These are phyloP conservation scores for Nesogale talazaci DNA, from an alignment of 2,113 vertebrate genomes.

Conservation along the genomic window DNA sequence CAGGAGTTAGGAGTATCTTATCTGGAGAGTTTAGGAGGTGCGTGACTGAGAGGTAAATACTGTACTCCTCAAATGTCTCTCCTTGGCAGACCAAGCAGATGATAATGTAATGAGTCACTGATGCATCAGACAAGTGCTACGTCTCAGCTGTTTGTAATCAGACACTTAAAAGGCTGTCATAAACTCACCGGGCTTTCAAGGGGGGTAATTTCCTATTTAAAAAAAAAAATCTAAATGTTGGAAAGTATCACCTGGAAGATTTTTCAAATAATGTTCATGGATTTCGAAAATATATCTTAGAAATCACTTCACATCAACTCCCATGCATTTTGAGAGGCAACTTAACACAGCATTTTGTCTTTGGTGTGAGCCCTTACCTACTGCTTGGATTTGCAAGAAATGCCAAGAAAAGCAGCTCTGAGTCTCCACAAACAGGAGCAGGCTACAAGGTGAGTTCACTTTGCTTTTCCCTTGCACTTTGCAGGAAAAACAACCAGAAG, in stretches of 20 bases:
- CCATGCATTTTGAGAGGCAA: background rate
- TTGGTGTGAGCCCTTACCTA: background rate
- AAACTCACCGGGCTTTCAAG: slow-evolving; percentile 25
- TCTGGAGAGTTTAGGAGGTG: background rate
- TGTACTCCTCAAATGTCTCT: background rate
- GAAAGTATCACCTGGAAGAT: background rate
- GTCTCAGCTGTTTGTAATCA: slow-evolving; percentile 38
- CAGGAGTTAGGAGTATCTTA: background rate
- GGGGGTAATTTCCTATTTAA: slow-evolving; percentile 24
- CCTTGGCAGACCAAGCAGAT: slow-evolving; percentile 19
- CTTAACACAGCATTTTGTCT: background rate
- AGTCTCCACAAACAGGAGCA: background rate
- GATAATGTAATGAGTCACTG: background rate
- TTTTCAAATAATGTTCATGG: slow-evolving; percentile 1
- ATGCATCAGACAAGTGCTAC: background rate
- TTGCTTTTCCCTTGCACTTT: background rate
- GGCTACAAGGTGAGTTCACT: no score
- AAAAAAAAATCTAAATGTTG: background rate
- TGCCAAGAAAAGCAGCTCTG: background rate
- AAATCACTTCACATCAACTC: slow-evolving; percentile 1
- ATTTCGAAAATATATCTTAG: background rate
- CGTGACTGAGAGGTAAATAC: background rate
- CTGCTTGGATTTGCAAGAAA: background rate
- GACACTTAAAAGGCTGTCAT: background rate
- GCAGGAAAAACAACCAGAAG: background rate